A percentile compares a stretch with the other conserved stretches of the same genome.
These are phyloP conservation scores for Caenorhabditis doughertyi DNA, from an alignment of 2,888 invertebrate genomes.

Conservation along the genomic window DNA sequence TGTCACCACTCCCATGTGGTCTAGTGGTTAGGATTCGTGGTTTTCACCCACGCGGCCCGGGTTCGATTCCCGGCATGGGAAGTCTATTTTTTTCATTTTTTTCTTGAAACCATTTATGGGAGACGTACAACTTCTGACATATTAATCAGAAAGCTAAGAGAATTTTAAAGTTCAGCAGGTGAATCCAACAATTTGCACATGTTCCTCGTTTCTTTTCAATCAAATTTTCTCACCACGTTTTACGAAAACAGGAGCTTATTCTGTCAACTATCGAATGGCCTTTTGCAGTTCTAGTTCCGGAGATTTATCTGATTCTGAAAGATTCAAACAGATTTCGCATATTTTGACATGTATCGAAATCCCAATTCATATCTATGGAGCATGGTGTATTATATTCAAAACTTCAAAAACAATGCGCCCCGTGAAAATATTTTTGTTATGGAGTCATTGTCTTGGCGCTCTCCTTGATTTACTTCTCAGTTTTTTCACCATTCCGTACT, in stretches of 20 bases:
- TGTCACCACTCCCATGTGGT: slow-evolving; percentile 77
- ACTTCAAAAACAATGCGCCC: not conserved
- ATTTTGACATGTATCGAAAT: not conserved
- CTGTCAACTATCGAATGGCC: too few species aligned
- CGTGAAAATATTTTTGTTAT: slow-evolving; percentile 6
- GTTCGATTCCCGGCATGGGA: slow-evolving; percentile 83
- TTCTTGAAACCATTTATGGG: not conserved
- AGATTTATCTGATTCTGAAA: slow-evolving; percentile 3
- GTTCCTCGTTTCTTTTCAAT: too few species aligned
- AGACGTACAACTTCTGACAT: not conserved
- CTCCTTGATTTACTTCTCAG: slow-evolving; percentile 14
- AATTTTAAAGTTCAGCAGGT: too few species aligned
- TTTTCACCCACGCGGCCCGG: slow-evolving; percentile 83
- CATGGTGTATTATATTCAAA: slow-evolving; percentile 22
- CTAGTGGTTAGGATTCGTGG: slow-evolving; percentile 83
- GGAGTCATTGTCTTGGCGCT: not conserved
- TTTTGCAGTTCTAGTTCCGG: too few species aligned
- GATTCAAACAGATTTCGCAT: not conserved
- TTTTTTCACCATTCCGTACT: not conserved
- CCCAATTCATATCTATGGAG: slow-evolving; percentile 22
- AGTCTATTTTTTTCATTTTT: slow-evolving; percentile 5
- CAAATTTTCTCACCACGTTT: too few species aligned
- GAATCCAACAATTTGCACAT: too few species aligned
- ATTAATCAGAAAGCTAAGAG: too few species aligned
- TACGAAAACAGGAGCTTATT: too few species aligned